Conservation (phyloP, 2,113 vertebrate species). For the Vireo altiloquus region DNA sequence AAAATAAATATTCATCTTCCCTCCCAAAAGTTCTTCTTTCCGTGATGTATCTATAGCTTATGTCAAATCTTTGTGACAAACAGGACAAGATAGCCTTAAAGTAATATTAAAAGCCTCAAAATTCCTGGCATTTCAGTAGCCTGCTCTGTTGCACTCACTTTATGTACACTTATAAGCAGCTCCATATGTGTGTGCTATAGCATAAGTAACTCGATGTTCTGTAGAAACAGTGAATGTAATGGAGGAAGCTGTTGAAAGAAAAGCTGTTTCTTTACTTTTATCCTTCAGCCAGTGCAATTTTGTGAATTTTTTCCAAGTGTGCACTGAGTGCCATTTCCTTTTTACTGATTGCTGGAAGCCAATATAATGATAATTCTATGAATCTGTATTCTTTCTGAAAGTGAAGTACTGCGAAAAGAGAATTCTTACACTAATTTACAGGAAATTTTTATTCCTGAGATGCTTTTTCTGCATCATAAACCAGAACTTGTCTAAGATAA, state of each 20-base stretch:
- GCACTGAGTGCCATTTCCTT: slow-evolving; percentile 62
- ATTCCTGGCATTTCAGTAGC: slow-evolving; percentile 55
- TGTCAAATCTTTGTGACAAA: neutral
- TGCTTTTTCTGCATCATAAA: neutral
- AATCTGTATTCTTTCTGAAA: slow-evolving; percentile 27
- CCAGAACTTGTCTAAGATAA: neutral
- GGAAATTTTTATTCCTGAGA: neutral
- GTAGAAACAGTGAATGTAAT: slow-evolving; percentile 44
- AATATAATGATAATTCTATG: slow-evolving; percentile 23
- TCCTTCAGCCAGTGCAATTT: slow-evolving; percentile 52
- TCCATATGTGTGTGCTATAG: slow-evolving; percentile 56
- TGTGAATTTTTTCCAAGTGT: slow-evolving; percentile 34
- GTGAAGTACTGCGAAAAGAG: neutral
- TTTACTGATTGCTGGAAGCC: slow-evolving; percentile 36
- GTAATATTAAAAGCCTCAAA: slow-evolving; percentile 24
- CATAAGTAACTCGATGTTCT: slow-evolving; percentile 32
- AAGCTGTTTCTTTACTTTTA: slow-evolving; percentile 69
- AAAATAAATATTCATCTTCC: neutral
- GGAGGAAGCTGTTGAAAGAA: slow-evolving; percentile 68
- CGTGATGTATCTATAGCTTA: neutral
- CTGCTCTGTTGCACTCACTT: slow-evolving; percentile 20
- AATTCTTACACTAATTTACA: neutral
- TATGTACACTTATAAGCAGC: slow-evolving; percentile 51
- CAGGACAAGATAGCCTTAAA: slow-evolving; percentile 22
- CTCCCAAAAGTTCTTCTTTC: neutral